Conservation (phyloP, 2,113 vertebrate genomes). For the Rhinogobius similis region DNA sequence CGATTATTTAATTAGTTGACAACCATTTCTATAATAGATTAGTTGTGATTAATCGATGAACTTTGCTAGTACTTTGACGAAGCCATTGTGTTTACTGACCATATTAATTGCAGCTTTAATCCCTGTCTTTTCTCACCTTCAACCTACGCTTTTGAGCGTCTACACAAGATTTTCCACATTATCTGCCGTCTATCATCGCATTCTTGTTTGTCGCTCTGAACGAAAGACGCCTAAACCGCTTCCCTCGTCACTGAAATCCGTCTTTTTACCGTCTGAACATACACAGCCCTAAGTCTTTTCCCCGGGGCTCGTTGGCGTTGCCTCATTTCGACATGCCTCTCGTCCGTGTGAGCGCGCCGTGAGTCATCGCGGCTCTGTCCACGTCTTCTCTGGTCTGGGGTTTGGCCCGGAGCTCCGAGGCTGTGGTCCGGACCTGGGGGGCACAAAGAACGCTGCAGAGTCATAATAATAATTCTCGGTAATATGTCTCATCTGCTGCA, state of each 20-base stretch:
- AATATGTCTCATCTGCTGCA: constrained; percentile 44
- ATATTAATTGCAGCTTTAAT: too few species aligned
- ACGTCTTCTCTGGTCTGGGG: constrained; percentile 38
- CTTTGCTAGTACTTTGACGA: too few species aligned
- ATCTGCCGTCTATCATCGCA: neutral
- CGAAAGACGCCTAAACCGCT: neutral
- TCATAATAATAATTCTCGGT: constrained; percentile 64
- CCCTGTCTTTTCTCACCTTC: too few species aligned
- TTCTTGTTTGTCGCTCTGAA: neutral
- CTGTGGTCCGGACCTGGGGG: constrained; percentile 57
- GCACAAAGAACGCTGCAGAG: constrained; percentile 49
- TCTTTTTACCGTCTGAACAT: neutral
- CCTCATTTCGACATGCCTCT: constrained; percentile 24
- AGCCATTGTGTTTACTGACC: too few species aligned
- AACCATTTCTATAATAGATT: too few species aligned
- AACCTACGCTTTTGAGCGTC: too few species aligned
- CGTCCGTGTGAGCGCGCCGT: constrained; percentile 32
- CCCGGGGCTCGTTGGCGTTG: constrained; percentile 16
- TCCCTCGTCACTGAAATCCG: neutral
- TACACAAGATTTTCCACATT: too few species aligned
- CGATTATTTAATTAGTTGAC: too few species aligned
- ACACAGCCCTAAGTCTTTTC: neutral
- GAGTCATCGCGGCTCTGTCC: constrained; percentile 48
- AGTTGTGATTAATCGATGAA: too few species aligned
- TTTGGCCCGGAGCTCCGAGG: constrained; percentile 66